Evolutionary conservation across 2,113 vertebrate species (phyloP).

Genomic region (Sinosuthora webbiana): DNA sequence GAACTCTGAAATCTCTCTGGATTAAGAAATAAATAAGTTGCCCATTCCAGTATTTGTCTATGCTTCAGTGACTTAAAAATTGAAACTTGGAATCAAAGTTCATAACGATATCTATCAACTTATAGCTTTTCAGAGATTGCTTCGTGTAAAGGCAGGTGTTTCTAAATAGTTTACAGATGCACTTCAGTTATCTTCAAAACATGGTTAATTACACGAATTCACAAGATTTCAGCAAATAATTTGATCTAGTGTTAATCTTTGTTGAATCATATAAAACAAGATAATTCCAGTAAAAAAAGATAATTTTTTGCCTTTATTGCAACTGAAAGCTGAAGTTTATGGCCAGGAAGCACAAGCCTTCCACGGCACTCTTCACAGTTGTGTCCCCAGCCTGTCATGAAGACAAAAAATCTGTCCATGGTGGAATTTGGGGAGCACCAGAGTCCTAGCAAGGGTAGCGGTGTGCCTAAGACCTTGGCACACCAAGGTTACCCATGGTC

Average conservation of each 20-base stretch:
- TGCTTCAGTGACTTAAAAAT: not conserved
- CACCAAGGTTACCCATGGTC: no score
- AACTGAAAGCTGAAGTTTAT: accelerated
- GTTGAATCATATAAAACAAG: not conserved
- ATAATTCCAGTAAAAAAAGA: not conserved
- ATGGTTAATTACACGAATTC: not conserved
- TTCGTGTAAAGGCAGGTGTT: not conserved
- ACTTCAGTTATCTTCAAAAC: not conserved
- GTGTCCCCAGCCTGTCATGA: not conserved
- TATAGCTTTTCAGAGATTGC: not conserved
- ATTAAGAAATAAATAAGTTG: not conserved
- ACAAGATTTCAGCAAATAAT: not conserved
- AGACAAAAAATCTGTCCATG: not conserved
- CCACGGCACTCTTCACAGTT: not conserved
- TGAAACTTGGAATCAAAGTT: not conserved
- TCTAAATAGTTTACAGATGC: not conserved
- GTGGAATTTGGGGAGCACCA: not conserved
- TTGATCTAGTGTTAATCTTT: not conserved
- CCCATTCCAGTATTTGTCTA: not conserved
- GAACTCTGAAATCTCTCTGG: not conserved
- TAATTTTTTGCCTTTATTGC: not conserved
- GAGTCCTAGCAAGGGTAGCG: not conserved
- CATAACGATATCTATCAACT: not conserved
- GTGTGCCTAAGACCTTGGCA: not conserved
- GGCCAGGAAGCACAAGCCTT: not conserved